Evolutionary conservation across 2,797 vertebrate species (phyloP).

Genomic region (Ctenosaura bakeri): DNA sequence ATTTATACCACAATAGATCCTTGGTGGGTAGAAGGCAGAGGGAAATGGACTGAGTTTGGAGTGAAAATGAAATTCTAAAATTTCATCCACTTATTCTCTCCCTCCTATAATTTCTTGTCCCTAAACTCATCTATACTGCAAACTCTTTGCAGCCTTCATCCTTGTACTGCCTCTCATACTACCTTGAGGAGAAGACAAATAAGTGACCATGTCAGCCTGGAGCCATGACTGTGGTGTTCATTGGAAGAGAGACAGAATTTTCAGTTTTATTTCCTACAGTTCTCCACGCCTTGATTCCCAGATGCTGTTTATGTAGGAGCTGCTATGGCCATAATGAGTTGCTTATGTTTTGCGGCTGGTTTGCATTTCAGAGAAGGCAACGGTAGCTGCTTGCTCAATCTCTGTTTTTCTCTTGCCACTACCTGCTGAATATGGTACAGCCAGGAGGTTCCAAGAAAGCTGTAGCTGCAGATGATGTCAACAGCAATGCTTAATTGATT

Average conservation of each 20-base stretch:
- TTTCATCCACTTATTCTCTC: background rate
- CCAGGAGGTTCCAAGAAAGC: background rate
- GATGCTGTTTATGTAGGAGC: no score
- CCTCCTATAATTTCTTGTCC: background rate
- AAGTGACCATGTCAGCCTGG: slow-evolving; percentile 20
- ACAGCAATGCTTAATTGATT: background rate
- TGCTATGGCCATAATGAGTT: background rate
- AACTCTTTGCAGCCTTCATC: background rate
- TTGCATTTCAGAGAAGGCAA: slow-evolving; percentile 12
- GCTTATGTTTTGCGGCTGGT: slow-evolving; percentile 29
- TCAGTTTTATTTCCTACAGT: slow-evolving; percentile 27
- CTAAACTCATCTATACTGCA: background rate
- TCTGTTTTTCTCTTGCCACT: background rate
- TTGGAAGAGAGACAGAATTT: slow-evolving; percentile 10
- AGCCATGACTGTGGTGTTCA: slow-evolving; percentile 21
- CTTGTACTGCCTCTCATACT: background rate
- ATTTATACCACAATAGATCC: no score
- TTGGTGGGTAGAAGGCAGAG: no score
- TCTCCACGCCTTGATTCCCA: background rate
- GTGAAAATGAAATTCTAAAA: background rate
- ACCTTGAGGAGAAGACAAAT: background rate
- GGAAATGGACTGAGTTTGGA: background rate
- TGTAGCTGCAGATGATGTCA: background rate
- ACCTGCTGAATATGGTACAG: slow-evolving; percentile 8
- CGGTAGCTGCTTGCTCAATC: slow-evolving; percentile 17